Evolutionary conservation across 1,140 invertebrate genomes (phyloP), one percentile per base, ranked within the genome.

Genomic region (Meteorus sp.): DNA sequence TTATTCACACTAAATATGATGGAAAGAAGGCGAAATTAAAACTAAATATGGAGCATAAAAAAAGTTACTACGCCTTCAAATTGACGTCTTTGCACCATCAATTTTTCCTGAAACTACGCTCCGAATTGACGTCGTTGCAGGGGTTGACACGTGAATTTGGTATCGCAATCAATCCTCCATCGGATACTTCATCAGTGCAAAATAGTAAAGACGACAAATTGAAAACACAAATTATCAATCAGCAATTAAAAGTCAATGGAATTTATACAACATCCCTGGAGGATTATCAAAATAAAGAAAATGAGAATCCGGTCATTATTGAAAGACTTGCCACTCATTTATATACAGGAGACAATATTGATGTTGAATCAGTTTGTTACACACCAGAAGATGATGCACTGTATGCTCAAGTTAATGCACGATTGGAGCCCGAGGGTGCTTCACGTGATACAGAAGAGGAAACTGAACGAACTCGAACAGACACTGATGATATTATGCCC

Each of bases 61-160:
- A 90, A 74, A 89, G 87, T 71, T 89, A 86, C 66, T 90, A 88
- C 67, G 85, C 86, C 56, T 90, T 89, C 73, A 87, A 86, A 69
- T 72, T 90, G 25, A 88, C 87, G 7, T 89, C 88, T 2, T 71
- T 89, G 19, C 89, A 90, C 70, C 89, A 90, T 71, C 85, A 89
- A 68, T 87, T 90, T 71, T 90, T 88, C 77, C 78, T 89, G 60
- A 86, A 87, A 69, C 74, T 89, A 22, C 84, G 87, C 64, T 85
- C 86, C 9, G 87, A 89, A 70, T 83, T 87, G 27, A 86, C 86
- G 25, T 88, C 87, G 35, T 80, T 89, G 27, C 85, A 86, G 67
- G 83, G 84, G 55, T 80, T 90, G 62, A 84, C 86, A 22, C 84
- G 85, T 79, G 82, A 83, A 54, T 82, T 83, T 60, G 81, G 81